Base-by-base conservation (phyloP, 2,113 vertebrate species). In the Larimichthys crocea region DNA sequence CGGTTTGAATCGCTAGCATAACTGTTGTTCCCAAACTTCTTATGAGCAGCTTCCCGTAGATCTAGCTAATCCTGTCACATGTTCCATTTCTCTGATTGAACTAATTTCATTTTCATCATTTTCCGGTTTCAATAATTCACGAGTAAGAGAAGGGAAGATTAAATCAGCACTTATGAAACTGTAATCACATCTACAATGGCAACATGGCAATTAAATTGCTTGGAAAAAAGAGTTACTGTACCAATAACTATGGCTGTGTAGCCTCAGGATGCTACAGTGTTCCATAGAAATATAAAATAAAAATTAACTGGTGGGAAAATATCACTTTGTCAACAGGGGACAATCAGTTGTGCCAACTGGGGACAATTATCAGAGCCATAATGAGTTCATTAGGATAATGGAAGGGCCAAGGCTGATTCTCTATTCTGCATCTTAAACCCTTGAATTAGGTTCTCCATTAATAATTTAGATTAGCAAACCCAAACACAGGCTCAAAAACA, bases 351-450 rank as follows among this genome's bases (percentile, higher is more conserved):
- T 74, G 82, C 74, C 74, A 87, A 87, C 67, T 76, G 79, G 89
- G 76, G 76, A 89, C 84, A 86, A 92, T 91, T 88, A 86, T 87
- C 86, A 84, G 74, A 86, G 48, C 81, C 84, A 88, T 92, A 94
- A 92, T 90, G 89, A 92, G 74, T 90, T 87, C 87, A 92, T 93
- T 91, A 92, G 77, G 82, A 92, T 92, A 90, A 91, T 90, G 82
- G 90, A 92, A 89, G 62, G 66, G 88, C 87, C 65, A 35, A 48
- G 84, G 82, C 82, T 76, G 78, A 88, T 83, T 88, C 83, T 88
- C 83, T 70, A 82, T 83, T 89, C 78, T 55, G 64, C 75, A 85
- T 90, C 79, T 89, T 90, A 90, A 89, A 90, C 74, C 80, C 76
- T 82, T 87, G 64, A 74, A 77, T 89, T 89, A 83, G 84, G 53